Base-by-base conservation (phyloP, 2,888 invertebrate genomes). In the Cheilosia impressa region DNA sequence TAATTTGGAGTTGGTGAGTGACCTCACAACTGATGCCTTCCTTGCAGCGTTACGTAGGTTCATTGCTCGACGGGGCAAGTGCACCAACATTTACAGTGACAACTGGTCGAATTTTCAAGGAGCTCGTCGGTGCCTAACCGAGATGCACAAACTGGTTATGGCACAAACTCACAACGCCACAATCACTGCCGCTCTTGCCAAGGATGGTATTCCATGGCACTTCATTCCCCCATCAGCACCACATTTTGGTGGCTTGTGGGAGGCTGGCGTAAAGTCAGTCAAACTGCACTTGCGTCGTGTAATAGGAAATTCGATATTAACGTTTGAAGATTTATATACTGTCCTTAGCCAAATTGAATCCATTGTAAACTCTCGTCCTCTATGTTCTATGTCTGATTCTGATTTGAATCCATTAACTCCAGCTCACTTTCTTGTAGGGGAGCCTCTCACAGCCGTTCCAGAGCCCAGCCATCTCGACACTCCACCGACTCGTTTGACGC, bases 1-100 rank as follows among this genome's bases (percentile, higher is more conserved):
- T 2, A 88, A 89, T 41, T 19, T 90, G 9, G 89, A 89, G 63
- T n/a, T 87, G n/a, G 89, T 88, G 2, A 81, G 85, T 0, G 87
- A 87, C 13, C 65, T 89, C 0, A 62, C 88, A 0, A 87, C 88
- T 0, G 84, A 88, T 10, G 78, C 87, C 0, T 89, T 89, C 57
- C 4, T 89, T 0, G 88, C 88, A 1, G 69, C 87, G 0, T 78
- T 89, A 9, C 52, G 80, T 4, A 57, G 90, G 2, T 90, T 90
- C 31, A 65, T 81, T 0, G 47, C 88, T 2, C 75, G 89, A 2
- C 80, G 89, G 13, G 90, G 89, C 2, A 50, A 81, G 2, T 88
- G 87, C 9, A 47, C 55, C 1, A 69, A 85, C 10, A 63, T 90
- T 0, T 89, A 87, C 69, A 84, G 87, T 53, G 90, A 90, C 52